These are phyloP conservation scores for Streblospio benedicti DNA, from an alignment of 1,140 invertebrate species.

Conservation along the genomic window DNA sequence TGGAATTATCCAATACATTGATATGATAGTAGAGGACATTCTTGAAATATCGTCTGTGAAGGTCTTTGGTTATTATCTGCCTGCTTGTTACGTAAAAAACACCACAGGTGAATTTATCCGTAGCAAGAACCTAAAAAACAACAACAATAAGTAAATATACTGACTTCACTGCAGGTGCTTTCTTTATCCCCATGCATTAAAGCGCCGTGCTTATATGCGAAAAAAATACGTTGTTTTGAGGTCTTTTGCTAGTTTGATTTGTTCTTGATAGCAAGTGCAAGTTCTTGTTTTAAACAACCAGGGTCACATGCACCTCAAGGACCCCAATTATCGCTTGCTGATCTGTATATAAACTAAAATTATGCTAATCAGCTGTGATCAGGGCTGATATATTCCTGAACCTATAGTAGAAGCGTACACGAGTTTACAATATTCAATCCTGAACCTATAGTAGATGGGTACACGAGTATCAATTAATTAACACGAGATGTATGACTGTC, in stretches of 20 bases:
- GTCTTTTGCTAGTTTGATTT: background rate
- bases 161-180: background rate
- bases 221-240: constrained; percentile 3
- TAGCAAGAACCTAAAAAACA: constrained; percentile 41
- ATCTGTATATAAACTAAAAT: too few relatives aligned
- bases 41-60: constrained; percentile 51
- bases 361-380: too few relatives aligned
- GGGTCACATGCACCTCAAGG: background rate
- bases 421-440: too few relatives aligned
- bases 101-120: constrained; percentile 42
- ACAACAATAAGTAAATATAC: constrained; percentile 9
- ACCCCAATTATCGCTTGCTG: too few relatives aligned
- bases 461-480: too few relatives aligned
- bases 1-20: constrained; percentile 47
- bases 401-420: too few relatives aligned
- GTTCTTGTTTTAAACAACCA: background rate
- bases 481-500: too few relatives aligned
- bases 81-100: constrained; percentile 51
- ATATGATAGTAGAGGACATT: constrained; percentile 50
- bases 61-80: constrained; percentile 38
- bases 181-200: background rate
- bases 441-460: too few relatives aligned
- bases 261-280: background rate
- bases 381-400: too few relatives aligned
- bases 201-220: constrained; percentile 8